Evolutionary conservation across 2,888 invertebrate species (phyloP), one percentile per base, ranked within the genome.

Genomic region (Resseliella maxima): DNA sequence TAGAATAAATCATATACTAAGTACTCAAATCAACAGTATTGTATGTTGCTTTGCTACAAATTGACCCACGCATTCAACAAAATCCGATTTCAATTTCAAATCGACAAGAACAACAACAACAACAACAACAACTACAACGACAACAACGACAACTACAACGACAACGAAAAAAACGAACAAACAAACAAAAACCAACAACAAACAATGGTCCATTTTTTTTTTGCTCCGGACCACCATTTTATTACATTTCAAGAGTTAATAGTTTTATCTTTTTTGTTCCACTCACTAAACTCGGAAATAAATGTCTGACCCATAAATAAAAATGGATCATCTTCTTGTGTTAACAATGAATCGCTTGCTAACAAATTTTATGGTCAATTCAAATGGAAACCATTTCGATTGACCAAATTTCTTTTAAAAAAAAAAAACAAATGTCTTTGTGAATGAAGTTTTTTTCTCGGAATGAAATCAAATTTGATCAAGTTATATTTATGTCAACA

Each of bases 1-100:
- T 15, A 27, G 72, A 31, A 72, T 72, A 72, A 72, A 72, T 72
- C 72, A 72, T 31, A n/a, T 35, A 72, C 72, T 72, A 31, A 72
- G 72, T 72, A 72, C 72, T 10, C 72, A 31, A 72, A 72, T 72
- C 72, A 72, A 72, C 31, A n/a, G n/a, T n/a, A n/a, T 41, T 1
- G 72, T 31, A 72, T 72, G 35, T 72, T n/a, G 2, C 59, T 41
- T 50, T 50, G 8, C 1, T 31, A 72, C 72, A 72, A 72, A 72
- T 72, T 72, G 72, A 72, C 31, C 72, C 31, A 72, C 27, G 18
- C 72, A 31, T 31, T 31, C 72, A 50, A 41, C 6, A 5, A 59
- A 72, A 72, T 72, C 72, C 31, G 72, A 35, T 72, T 15, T 31
- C 72, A 72, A 72, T 72, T 72, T 31, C 0, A 31, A 50, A 21